Conservation (phyloP, 2,888 invertebrate genomes). For the Geophilus truncorum region DNA sequence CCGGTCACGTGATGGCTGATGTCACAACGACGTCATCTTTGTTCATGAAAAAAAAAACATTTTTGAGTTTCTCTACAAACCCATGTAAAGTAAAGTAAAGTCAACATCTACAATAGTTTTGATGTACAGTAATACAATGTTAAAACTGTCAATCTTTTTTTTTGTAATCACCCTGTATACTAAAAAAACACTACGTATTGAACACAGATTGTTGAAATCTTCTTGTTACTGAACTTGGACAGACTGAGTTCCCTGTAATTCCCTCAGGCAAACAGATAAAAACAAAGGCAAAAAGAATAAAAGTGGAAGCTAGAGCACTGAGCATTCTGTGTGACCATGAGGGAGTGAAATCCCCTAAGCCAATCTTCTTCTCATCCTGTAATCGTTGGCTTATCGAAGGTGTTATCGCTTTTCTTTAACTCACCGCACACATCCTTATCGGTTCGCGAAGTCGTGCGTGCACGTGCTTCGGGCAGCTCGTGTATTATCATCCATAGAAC, state of each 20-base stretch:
- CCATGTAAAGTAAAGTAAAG: too few relatives aligned
- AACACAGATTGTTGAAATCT: too few relatives aligned
- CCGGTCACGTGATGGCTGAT: too few relatives aligned
- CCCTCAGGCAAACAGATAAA: neutral
- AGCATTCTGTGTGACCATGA: neutral
- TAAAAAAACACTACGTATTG: too few relatives aligned
- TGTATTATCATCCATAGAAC: neutral
- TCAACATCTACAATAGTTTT: too few relatives aligned
- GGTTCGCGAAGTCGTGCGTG: neutral
- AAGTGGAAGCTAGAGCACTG: neutral
- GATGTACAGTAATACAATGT: too few relatives aligned
- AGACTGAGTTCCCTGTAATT: neutral
- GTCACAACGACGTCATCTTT: too few relatives aligned
- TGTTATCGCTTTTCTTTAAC: constrained; percentile 1
- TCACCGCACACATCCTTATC: neutral
- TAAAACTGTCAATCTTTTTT: too few relatives aligned
- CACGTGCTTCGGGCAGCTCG: neutral
- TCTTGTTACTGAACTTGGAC: too few relatives aligned
- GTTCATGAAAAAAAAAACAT: too few relatives aligned
- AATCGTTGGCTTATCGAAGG: neutral
- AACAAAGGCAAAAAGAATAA: neutral
- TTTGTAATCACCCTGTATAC: too few relatives aligned
- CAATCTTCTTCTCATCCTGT: constrained; percentile 12
- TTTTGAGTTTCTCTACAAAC: too few relatives aligned
- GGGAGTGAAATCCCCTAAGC: neutral